Evolutionary conservation across 2,888 invertebrate genomes (phyloP).

Genomic region (Acleris emargana): DNA sequence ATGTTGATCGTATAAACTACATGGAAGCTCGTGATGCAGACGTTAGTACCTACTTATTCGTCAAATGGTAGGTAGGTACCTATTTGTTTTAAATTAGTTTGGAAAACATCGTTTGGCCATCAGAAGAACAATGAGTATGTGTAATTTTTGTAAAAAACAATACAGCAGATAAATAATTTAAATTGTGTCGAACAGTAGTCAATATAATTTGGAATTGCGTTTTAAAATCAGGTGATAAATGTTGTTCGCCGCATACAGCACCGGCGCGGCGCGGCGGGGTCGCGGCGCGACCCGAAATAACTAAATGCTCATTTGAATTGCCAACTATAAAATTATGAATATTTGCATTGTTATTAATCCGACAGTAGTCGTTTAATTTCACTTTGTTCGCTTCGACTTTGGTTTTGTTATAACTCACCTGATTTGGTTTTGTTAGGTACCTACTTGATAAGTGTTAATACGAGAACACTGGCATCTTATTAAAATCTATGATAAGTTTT

Average conservation of each 20-base stretch:
- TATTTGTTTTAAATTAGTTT: no score
- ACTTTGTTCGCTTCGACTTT: constrained; percentile 34
- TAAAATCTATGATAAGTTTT: no score
- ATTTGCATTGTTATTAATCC: constrained; percentile 58
- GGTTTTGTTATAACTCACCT: constrained; percentile 7
- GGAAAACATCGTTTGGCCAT: no score
- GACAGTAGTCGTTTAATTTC: constrained; percentile 44
- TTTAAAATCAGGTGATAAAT: constrained; percentile 31
- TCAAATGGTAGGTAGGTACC: neutral
- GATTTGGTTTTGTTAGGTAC: no score
- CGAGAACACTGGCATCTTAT: no score
- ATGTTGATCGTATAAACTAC: neutral
- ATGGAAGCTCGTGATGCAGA: neutral
- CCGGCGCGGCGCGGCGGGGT: constrained; percentile 41
- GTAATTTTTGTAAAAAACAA: no score
- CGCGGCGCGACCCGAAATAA: constrained; percentile 54
- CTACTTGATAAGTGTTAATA: no score
- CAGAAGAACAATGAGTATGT: no score
- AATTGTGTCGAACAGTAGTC: constrained; percentile 22
- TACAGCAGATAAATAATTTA: neutral
- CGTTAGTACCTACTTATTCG: neutral
- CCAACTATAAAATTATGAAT: constrained; percentile 62
- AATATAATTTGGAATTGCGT: constrained; percentile 18
- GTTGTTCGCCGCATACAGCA: constrained; percentile 22
- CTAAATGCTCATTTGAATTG: constrained; percentile 66